A percentile compares a stretch with the other conserved stretches of the same genome.
phyloP scores from a whole-genome alignment of 2,888 invertebrate species.

The Acleris laterana region DNA sequence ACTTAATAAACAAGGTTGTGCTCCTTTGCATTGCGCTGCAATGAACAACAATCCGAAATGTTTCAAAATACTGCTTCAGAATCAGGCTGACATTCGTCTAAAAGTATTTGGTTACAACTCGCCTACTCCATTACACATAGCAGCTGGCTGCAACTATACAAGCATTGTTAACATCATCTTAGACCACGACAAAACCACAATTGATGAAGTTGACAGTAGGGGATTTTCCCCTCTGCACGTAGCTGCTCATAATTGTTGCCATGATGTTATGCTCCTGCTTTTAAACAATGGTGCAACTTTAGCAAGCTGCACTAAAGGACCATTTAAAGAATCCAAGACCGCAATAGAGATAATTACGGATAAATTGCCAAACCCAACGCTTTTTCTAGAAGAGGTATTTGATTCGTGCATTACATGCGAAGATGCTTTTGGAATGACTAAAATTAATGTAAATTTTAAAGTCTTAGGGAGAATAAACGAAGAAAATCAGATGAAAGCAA shows the following conservation, averaged over 20 bases:
- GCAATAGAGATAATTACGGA: slow-evolving; percentile 8
- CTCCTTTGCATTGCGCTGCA: slow-evolving; percentile 7
- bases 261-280: slow-evolving; percentile 8
- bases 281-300: slow-evolving; percentile 11
- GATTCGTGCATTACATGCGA: slow-evolving; percentile 6
- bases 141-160: slow-evolving; percentile 1
- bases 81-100: slow-evolving; percentile 1
- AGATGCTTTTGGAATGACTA: slow-evolving; percentile 8
- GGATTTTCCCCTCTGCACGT: slow-evolving; percentile 13
- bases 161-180: not conserved
- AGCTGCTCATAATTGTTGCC: slow-evolving; percentile 8
- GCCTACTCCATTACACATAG: slow-evolving; percentile 6
- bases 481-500: slow-evolving; percentile 53
- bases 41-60: slow-evolving; percentile 9
- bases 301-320: not conserved
- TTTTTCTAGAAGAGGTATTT: slow-evolving; percentile 1
- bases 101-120: not conserved
- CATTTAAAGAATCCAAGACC: not conserved
- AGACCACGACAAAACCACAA: slow-evolving; percentile 1
- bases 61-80: slow-evolving; percentile 1
- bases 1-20: slow-evolving; percentile 2
- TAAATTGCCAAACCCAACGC: slow-evolving; percentile 6
- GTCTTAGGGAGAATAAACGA: slow-evolving; percentile 38
- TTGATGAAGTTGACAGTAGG: slow-evolving; percentile 11
- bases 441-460: slow-evolving; percentile 42